Evolutionary conservation across 1,140 invertebrate species (phyloP), one percentile per base, ranked within the genome.

Genomic region (Grapholita molesta): DNA sequence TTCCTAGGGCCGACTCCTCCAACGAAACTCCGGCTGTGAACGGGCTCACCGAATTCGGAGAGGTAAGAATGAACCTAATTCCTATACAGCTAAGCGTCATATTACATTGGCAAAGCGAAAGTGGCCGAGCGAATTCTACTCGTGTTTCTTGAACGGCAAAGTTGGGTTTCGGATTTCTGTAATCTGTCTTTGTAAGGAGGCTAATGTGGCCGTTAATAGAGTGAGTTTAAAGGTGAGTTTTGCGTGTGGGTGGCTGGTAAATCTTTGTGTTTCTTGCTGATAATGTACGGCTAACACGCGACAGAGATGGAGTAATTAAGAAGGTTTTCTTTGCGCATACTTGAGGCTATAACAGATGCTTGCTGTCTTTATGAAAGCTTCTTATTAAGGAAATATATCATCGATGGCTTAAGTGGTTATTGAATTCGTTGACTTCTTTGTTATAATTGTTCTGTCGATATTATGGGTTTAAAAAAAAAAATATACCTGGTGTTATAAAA

Each of bases 21-120:
- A 94, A 94, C 79, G 95, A 95, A 91, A 92, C 94, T 80, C 94
- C 95, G 73, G 94, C 93, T 77, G 93, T 94, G 74, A 94, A 94
- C 67, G 95, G 95, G 73, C 94, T 96, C 69, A 95, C 95, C 24
- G 93, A 95, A 84, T 96, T 96, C 72, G 96, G 95, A 90, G 95
- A 95, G 94, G 96, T 96, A 89, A 91, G 85, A 65, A 57, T 71
- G 12, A 68, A 69, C 68, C 38, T 67, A 57, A 65, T 64, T 55
- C 28, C 23, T 0, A 55, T 9, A 24, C 25, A 9, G 9, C 64
- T 57, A 48, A 35, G 61, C 24, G 9, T 30, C 9, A 32, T 7
- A 33, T 35, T 64, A 11, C 38, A 11, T 48, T 68, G 18, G 66
- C 66, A 66, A 64, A 71, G 24, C 53, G 21, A 25, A 11, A 23